Conservation (phyloP, 2,113 vertebrate species). For the Cranoglanis bouderius region DNA sequence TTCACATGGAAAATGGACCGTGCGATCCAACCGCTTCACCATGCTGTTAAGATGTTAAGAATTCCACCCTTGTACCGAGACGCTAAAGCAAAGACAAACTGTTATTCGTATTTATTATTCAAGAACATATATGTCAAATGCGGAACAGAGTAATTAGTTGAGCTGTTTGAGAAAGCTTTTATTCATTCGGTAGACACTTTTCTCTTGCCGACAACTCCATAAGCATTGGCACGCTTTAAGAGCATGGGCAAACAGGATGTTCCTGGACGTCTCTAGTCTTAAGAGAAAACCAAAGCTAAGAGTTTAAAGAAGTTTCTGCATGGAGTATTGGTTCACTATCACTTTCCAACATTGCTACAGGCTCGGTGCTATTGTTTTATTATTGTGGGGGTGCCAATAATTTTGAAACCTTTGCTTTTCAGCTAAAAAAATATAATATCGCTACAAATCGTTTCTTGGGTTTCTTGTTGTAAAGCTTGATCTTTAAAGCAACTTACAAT, state of each 20-base stretch:
- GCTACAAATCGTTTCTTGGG: too few species aligned
- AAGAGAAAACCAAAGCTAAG: not conserved
- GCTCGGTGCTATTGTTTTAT: too few species aligned
- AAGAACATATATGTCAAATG: not conserved
- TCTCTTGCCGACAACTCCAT: not conserved
- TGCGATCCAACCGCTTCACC: not conserved
- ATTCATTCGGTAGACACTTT: not conserved
- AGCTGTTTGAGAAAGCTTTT: not conserved
- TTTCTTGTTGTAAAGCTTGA: not conserved
- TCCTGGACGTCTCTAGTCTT: not conserved
- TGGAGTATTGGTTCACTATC: not conserved
- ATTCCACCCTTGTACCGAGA: too few species aligned
- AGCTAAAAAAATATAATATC: too few species aligned
- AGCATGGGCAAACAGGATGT: not conserved
- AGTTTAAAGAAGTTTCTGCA: not conserved
- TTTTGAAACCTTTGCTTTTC: not conserved
- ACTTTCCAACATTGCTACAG: not conserved
- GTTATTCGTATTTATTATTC: not conserved
- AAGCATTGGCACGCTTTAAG: not conserved
- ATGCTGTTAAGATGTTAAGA: not conserved
- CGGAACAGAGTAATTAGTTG: not conserved
- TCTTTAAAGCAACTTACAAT: too few species aligned
- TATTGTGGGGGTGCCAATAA: not conserved
- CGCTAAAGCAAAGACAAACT: not conserved
- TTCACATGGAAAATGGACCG: not conserved